Conservation (phyloP, 2,797 vertebrate genomes). For the Rhinichthys osculus region DNA sequence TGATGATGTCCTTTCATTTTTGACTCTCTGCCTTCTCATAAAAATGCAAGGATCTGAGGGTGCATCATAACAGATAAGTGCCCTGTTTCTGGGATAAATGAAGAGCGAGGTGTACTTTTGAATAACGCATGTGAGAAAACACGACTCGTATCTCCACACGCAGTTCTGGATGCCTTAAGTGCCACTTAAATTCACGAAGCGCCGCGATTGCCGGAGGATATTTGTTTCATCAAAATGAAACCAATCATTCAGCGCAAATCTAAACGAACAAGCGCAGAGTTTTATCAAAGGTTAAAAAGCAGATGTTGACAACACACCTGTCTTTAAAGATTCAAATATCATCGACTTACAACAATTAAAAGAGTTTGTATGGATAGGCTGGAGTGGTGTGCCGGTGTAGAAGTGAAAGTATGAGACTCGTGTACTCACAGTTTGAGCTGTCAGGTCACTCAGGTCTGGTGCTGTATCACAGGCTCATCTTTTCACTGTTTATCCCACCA, state of each 20-base stretch:
- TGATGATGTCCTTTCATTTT: slow-evolving; percentile 29
- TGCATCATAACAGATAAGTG: slow-evolving; percentile 48
- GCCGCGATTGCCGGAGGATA: slow-evolving; percentile 46
- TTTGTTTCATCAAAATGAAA: slow-evolving; percentile 49
- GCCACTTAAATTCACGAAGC: slow-evolving; percentile 43
- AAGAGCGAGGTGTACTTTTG: slow-evolving; percentile 55
- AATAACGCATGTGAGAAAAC: slow-evolving; percentile 46
- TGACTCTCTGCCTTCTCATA: slow-evolving; percentile 13
- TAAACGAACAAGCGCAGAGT: slow-evolving; percentile 20
- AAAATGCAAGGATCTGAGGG: slow-evolving; percentile 26
- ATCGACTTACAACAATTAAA: slow-evolving; percentile 26
- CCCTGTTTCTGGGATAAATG: slow-evolving; percentile 29
- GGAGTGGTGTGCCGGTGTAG: slow-evolving; percentile 39
- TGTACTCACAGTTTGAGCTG: slow-evolving; percentile 67
- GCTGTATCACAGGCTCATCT: slow-evolving; percentile 66
- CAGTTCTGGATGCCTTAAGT: slow-evolving; percentile 38
- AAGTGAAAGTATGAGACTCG: slow-evolving; percentile 59
- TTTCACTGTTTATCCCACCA: slow-evolving; percentile 66
- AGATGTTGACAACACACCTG: neutral
- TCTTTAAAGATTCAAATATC: slow-evolving; percentile 15
- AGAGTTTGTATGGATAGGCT: slow-evolving; percentile 17
- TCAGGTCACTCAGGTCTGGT: slow-evolving; percentile 63
- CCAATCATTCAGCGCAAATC: slow-evolving; percentile 30
- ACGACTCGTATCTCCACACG: neutral
- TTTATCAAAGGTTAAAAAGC: slow-evolving; percentile 37